A percentile compares a stretch with the other conserved stretches of the same genome.
Evolutionary conservation across 2,113 vertebrate genomes (phyloP).

Genomic region (Meleagris gallopavo): DNA sequence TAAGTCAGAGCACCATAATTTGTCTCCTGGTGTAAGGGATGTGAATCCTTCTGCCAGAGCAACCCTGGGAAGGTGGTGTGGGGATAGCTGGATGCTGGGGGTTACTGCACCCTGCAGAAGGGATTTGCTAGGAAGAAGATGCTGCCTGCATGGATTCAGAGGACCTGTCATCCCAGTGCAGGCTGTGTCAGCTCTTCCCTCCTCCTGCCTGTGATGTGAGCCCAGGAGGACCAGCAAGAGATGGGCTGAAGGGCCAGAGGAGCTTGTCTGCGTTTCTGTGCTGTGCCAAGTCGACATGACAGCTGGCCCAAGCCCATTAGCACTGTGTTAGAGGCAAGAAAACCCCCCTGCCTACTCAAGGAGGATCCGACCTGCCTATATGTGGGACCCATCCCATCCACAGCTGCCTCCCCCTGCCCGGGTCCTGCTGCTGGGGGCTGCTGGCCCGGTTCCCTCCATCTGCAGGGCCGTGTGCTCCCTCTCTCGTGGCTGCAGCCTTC

Average conservation of each 20-base stretch:
- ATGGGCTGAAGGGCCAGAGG: neutral
- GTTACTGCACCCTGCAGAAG: neutral
- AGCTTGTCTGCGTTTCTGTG: neutral
- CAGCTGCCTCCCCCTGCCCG: constrained; percentile 59
- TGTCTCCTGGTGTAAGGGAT: neutral
- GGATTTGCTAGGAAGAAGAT: neutral
- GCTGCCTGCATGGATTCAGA: neutral
- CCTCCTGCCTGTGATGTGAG: neutral
- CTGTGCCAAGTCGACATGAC: neutral
- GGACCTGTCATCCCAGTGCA: neutral
- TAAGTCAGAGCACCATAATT: neutral
- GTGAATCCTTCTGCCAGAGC: neutral
- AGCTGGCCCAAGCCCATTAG: neutral
- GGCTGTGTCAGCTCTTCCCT: neutral
- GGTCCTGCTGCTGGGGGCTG: constrained; percentile 8
- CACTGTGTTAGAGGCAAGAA: neutral
- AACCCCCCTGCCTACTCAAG: neutral
- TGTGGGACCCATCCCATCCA: neutral
- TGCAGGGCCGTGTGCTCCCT: neutral
- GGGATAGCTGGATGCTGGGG: neutral
- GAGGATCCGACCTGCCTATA: neutral
- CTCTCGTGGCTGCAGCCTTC: neutral
- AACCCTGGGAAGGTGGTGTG: neutral
- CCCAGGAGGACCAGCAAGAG: neutral
- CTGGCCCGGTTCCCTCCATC: constrained; percentile 6